Evolutionary conservation across 2,797 vertebrate genomes (phyloP).

Genomic region (Phylloscopus collybita): DNA sequence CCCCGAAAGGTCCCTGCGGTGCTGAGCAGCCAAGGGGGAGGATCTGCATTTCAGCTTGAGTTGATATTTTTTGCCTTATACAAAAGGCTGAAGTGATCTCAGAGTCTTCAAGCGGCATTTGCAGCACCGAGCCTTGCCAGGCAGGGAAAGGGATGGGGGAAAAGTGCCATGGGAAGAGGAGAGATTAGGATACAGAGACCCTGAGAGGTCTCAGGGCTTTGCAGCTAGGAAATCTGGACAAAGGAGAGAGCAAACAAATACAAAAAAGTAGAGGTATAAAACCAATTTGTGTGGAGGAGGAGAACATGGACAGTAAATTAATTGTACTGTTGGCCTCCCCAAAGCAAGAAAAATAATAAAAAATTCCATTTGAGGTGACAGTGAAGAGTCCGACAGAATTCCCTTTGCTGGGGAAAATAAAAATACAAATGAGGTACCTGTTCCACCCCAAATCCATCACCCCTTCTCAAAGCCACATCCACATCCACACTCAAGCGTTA

Average conservation of each 20-base stretch:
- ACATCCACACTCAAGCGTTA: constrained; percentile 18
- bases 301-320: not conserved
- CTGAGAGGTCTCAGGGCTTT: not conserved
- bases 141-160: not conserved
- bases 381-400: not conserved
- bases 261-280: not conserved
- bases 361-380: constrained; percentile 25
- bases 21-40: not conserved
- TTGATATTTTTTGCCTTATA: not conserved
- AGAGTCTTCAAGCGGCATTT: constrained; percentile 40
- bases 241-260: constrained; percentile 11
- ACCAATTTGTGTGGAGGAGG: not conserved
- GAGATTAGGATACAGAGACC: not conserved
- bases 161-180: constrained; percentile 3
- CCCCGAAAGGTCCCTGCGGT: not conserved
- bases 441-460: constrained; percentile 12
- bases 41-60: not conserved
- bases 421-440: constrained; percentile 49
- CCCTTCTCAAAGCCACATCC: constrained; percentile 31
- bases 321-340: not conserved
- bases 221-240: not conserved
- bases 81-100: constrained; percentile 20
- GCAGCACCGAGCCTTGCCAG: constrained; percentile 32
- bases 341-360: constrained; percentile 21
- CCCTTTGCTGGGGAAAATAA: constrained; percentile 22